Evolutionary conservation across 2,888 invertebrate species (phyloP).

Genomic region (Nymphalis c-album): DNA sequence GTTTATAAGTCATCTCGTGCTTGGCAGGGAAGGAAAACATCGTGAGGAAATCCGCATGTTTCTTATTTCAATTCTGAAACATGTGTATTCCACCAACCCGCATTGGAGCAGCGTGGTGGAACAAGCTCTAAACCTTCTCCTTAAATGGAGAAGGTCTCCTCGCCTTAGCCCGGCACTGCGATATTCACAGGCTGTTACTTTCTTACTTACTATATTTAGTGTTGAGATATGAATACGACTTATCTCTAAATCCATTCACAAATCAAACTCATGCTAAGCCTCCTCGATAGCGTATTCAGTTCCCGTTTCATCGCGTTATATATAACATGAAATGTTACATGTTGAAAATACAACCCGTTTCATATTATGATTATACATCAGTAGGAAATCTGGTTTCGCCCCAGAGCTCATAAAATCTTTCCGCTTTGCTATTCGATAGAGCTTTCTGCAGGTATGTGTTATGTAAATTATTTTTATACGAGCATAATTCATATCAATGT

Average conservation of each 20-base stretch:
- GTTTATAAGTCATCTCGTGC: no score
- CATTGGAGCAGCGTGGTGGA: no score
- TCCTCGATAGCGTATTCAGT: conserved; percentile 36
- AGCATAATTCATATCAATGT: neutral
- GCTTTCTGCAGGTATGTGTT: neutral
- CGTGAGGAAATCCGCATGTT: no score
- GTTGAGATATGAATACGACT: neutral
- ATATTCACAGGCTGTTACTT: no score
- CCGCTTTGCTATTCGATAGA: conserved; percentile 10
- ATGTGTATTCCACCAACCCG: no score
- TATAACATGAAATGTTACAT: conserved; percentile 29
- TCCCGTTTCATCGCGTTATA: conserved; percentile 35
- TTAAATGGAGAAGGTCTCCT: no score
- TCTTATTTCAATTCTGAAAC: no score
- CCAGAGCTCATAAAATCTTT: conserved; percentile 28
- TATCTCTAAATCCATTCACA: conserved; percentile 14
- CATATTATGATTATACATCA: conserved; percentile 23
- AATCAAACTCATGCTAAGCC: conserved; percentile 24
- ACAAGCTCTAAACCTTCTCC: no score
- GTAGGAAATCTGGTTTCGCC: conserved; percentile 31
- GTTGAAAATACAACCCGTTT: conserved; percentile 28
- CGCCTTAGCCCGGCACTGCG: no score
- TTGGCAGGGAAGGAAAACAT: no score
- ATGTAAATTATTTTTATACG: neutral
- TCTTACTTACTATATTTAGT: no score